Conservation (phyloP, 2,888 invertebrate species). For the Drosophila fungiperda region DNA sequence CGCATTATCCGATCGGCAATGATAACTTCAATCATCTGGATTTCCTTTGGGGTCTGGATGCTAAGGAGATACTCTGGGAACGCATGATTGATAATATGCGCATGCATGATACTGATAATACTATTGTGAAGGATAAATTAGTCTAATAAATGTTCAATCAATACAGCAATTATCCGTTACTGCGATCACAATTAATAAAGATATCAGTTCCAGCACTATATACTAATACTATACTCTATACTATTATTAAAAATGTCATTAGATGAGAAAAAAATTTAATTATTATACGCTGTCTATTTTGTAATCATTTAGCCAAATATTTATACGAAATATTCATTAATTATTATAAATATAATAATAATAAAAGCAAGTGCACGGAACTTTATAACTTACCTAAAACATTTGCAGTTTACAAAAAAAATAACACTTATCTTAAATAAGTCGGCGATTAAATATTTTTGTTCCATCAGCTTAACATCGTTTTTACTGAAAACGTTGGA, state of each 20-base stretch:
- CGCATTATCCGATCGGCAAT: conserved; percentile 85
- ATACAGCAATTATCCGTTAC: conserved; percentile 84
- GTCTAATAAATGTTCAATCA: conserved; percentile 66
- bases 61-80: conserved; percentile 87
- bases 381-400: background rate
- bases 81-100: conserved; percentile 86
- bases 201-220: conserved; percentile 62
- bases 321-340: background rate
- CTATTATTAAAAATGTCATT: no score
- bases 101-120: conserved; percentile 57
- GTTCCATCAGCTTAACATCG: background rate
- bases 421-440: background rate
- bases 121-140: conserved; percentile 86
- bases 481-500: no score
- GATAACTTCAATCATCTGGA: conserved; percentile 89
- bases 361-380: no score
- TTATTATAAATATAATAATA: background rate
- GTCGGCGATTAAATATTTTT: background rate
- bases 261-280: no score
- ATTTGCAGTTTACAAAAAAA: background rate
- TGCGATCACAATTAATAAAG: conserved; percentile 85
- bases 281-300: background rate
- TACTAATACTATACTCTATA: no score
- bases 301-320: background rate
- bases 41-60: conserved; percentile 89